Percentiles rank a stretch among this genome's conserved stretches.
phyloP scores from a whole-genome alignment of 92 coral and sea anemone species.

The Desmophyllum pertusum region DNA sequence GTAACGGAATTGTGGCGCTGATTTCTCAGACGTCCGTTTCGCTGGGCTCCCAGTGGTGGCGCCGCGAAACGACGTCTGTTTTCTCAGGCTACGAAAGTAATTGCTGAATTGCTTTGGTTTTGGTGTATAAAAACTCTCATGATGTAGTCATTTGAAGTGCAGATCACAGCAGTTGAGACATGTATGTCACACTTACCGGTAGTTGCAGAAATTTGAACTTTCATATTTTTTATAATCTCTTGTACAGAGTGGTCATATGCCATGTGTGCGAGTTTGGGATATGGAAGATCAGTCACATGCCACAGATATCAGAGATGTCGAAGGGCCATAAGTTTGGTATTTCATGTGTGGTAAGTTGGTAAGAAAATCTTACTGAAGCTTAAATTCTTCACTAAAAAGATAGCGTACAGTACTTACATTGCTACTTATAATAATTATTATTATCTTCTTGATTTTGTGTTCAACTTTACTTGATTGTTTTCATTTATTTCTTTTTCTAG shows the following conservation, averaged over 20 bases:
- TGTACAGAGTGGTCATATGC: conserved; percentile 94
- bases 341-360: conserved; percentile 84
- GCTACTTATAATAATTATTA: no score
- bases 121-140: neutral
- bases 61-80: no score
- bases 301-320: conserved; percentile 89
- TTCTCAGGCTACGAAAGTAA: no score
- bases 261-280: conserved; percentile 96
- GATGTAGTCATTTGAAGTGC: neutral
- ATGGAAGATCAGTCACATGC: conserved; percentile 89
- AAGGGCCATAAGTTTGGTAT: conserved; percentile 98
- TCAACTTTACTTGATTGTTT: neutral
- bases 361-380: no score
- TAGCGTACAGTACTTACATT: no score
- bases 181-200: neutral
- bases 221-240: neutral
- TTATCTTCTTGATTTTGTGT: neutral
- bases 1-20: no score
- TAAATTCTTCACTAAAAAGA: no score
- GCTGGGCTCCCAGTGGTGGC: no score
- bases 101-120: no score
- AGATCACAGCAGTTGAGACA: neutral
- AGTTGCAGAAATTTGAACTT: neutral
- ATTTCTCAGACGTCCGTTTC: no score
- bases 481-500: conserved; percentile 29